Base-by-base conservation (phyloP, 2,797 vertebrate genomes). In the Chiloscyllium punctatum region DNA sequence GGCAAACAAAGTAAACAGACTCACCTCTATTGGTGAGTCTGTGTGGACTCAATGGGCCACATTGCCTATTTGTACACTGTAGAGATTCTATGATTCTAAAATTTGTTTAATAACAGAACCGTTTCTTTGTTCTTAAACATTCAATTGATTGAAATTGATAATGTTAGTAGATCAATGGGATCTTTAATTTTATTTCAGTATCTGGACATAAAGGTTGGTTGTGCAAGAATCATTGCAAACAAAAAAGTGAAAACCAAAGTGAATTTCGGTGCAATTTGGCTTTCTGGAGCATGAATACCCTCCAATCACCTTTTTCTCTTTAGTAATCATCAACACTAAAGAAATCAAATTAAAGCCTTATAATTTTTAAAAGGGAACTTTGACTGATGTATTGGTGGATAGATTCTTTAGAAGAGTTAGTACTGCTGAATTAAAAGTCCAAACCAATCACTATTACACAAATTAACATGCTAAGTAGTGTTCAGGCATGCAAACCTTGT, bases 401-500 rank as follows among this genome's bases (percentile, higher is more conserved):
- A 95, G 94, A 92, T 92, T 92, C 90, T 92, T 92, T 69, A 69
- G 90, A 92, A 92, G 90, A 95, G 48, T 77, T 33, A 95, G 27
- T 69, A 94, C 48, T 48, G 91, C 69, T 94, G 66, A 94, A 72
- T 51, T 69, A 94, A 48, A 27, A 72, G 33, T 42, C 42, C 7
- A 71, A 68, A 72, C 71, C 94, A 51, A 74, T 30, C 71, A 94
- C 42, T 42, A 94, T 53, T 18, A 77, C 71, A 37, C 48, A 74
- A 74, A 71, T 95, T 95, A 95, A 95, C 94, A 95, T 95, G 94
- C 48, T 95, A 74, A 95, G 72, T 5, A 33, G 33, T 57, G 30
- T n/a, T 57, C 71, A 72, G 53, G 48, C 94, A 95, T 95, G 69
- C 94, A 95, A 77, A 18, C 94, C 71, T 95, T 95, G 33, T 69